Conservation (phyloP, 2,113 vertebrate species). For the Xiphophorus couchianus region DNA sequence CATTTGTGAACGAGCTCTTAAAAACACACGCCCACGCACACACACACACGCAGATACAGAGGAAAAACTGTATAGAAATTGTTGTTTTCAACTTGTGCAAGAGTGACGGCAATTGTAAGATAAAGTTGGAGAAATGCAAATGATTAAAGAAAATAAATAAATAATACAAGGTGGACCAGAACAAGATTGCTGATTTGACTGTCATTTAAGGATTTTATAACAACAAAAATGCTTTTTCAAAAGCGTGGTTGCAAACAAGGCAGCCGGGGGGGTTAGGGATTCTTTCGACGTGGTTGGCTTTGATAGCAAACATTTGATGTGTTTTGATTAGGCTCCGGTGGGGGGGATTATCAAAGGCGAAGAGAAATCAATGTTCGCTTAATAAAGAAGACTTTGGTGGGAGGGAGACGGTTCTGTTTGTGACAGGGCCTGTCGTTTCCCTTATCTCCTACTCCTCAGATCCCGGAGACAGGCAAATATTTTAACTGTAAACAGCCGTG, state of each 20-base stretch:
- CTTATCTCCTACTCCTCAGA: conserved; percentile 76
- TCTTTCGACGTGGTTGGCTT: conserved; percentile 65
- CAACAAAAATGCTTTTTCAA: conserved; percentile 40
- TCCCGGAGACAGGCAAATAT: conserved; percentile 78
- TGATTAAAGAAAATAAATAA: background rate
- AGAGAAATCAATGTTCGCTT: conserved; percentile 80
- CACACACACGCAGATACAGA: no score
- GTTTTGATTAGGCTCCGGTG: conserved; percentile 71
- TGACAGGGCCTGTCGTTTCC: conserved; percentile 69
- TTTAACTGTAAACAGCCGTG: conserved; percentile 78
- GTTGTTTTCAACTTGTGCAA: conserved; percentile 9
- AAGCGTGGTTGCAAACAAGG: conserved; percentile 58
- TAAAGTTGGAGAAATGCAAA: conserved; percentile 39
- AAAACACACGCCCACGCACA: background rate
- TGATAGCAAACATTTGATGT: conserved; percentile 72
- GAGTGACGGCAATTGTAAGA: conserved; percentile 22
- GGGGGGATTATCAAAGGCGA: conserved; percentile 76
- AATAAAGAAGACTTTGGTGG: conserved; percentile 76
- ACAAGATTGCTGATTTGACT: conserved; percentile 50
- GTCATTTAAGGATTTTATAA: conserved; percentile 51
- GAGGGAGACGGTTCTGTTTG: conserved; percentile 70
- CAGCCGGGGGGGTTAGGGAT: conserved; percentile 45
- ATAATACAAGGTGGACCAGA: conserved; percentile 25
- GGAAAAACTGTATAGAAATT: conserved; percentile 18
- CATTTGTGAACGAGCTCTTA: background rate